Percentiles rank a stretch among this genome's conserved stretches.
These are phyloP conservation scores for Eupleurogrammus muticus DNA, from an alignment of 2,797 vertebrate genomes.

Conservation along the genomic window DNA sequence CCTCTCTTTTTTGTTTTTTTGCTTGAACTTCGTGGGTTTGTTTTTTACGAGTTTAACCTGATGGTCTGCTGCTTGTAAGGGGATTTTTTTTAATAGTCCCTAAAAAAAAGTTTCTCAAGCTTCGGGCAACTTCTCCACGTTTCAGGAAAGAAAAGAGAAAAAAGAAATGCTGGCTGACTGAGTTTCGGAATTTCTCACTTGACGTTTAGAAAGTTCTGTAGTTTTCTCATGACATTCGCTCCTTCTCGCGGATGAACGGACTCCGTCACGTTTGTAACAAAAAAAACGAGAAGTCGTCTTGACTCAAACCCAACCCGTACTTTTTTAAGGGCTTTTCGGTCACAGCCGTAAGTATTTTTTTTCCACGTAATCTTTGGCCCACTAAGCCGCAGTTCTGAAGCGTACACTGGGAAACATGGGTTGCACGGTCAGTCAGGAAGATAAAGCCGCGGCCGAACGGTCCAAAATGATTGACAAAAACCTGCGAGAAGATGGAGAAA, in stretches of 20 bases:
- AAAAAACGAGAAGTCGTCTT: conserved; percentile 72
- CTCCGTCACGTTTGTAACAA: conserved; percentile 60
- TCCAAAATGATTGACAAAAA: conserved; percentile 97
- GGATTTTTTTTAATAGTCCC: conserved; percentile 5
- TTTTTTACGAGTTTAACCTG: conserved; percentile 47
- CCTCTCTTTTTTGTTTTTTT: conserved; percentile 26
- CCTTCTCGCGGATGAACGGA: conserved; percentile 50
- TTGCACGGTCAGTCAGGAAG: conserved; percentile 97
- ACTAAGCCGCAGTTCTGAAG: conserved; percentile 84
- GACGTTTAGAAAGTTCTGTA: background rate
- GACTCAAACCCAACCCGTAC: conserved; percentile 49
- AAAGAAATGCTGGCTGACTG: conserved; percentile 40
- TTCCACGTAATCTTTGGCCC: conserved; percentile 55
- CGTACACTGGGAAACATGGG: conserved; percentile 92
- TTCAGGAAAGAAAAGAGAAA: background rate
- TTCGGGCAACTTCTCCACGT: conserved; percentile 27
- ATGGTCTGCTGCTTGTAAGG: conserved; percentile 37
- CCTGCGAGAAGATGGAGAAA: conserved; percentile 95
- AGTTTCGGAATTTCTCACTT: conserved; percentile 35
- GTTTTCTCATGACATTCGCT: conserved; percentile 11
- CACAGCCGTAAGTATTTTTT: conserved; percentile 25
- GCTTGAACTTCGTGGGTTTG: conserved; percentile 60
- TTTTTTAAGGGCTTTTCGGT: conserved; percentile 22
- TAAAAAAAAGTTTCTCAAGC: conserved; percentile 42
- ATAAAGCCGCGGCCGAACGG: conserved; percentile 95